Conservation (phyloP, 1,140 invertebrate genomes). For the Macrostomum lignano region DNA sequence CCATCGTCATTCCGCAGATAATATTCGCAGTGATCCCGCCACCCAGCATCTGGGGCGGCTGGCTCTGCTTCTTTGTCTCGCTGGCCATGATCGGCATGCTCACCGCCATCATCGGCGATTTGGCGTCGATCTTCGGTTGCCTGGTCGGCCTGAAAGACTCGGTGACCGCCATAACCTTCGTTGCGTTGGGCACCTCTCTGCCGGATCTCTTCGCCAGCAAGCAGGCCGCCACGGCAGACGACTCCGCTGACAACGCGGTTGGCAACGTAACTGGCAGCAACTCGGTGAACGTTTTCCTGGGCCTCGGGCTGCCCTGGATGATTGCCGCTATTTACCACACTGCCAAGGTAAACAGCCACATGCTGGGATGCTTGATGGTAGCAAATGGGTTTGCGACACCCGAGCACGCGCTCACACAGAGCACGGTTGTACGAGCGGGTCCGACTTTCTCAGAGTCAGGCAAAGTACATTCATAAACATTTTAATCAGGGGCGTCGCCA, state of each 20-base stretch:
- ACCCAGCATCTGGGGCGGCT: slow-evolving; percentile 32
- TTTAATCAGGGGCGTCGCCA: too few relatives aligned
- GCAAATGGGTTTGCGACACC: too few relatives aligned
- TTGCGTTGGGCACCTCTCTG: too few relatives aligned
- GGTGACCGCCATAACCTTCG: slow-evolving; percentile 40
- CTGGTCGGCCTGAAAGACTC: slow-evolving; percentile 32
- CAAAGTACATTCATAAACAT: too few relatives aligned
- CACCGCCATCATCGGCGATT: slow-evolving; percentile 36
- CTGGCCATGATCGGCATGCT: slow-evolving; percentile 33
- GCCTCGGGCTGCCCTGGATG: slow-evolving; percentile 37
- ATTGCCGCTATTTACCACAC: slow-evolving; percentile 34
- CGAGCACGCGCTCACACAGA: too few relatives aligned
- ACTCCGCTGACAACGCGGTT: slow-evolving; percentile 30
- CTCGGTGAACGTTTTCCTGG: slow-evolving; percentile 36
- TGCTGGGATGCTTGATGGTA: too few relatives aligned
- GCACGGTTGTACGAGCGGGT: too few relatives aligned
- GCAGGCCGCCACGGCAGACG: slow-evolving; percentile 27
- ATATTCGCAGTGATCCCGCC: slow-evolving; percentile 36
- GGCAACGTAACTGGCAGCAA: slow-evolving; percentile 32
- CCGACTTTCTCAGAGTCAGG: too few relatives aligned
- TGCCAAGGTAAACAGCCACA: slow-evolving; percentile 29
- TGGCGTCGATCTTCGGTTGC: slow-evolving; percentile 38
- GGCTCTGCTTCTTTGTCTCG: slow-evolving; percentile 35
- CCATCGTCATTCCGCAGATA: slow-evolving; percentile 31
- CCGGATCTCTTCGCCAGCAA: slow-evolving; percentile 36